phyloP scores from a whole-genome alignment of 2,797 vertebrate species.

The Chloroceryle inda region DNA sequence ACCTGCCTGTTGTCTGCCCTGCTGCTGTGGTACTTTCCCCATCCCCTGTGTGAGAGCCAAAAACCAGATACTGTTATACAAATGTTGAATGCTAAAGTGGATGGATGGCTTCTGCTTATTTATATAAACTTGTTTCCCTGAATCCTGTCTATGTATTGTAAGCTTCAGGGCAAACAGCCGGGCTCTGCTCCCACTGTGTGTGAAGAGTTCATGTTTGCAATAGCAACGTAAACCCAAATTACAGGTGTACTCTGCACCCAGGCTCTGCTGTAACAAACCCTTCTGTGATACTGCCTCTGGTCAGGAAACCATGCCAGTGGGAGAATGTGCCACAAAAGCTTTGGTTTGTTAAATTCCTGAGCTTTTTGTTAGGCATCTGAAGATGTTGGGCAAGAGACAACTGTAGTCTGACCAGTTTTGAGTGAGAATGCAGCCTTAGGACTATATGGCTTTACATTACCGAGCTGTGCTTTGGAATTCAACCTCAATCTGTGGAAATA shows the following conservation, averaged over 20 bases:
- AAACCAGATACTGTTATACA: background rate
- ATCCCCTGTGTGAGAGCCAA: background rate
- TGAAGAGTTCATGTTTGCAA: background rate
- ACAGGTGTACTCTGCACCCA: background rate
- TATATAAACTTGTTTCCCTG: background rate
- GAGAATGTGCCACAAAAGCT: background rate
- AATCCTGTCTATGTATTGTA: background rate
- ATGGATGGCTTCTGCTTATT: conserved; percentile 14
- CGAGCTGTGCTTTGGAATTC: conserved; percentile 31
- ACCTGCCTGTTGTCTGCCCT: rapidly evolving
- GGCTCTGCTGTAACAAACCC: background rate
- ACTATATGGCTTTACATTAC: background rate
- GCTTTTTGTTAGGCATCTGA: background rate
- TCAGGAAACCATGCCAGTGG: rapidly evolving
- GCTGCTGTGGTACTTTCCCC: background rate
- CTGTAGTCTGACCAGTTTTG: background rate
- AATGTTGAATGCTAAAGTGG: background rate
- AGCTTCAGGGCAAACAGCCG: background rate
- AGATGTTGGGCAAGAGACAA: background rate
- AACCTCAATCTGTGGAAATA: conserved; percentile 48
- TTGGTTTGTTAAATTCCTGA: background rate
- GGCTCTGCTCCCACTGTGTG: background rate
- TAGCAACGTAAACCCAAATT: background rate
- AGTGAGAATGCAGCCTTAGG: background rate
- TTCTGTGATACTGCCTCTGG: background rate